Percentiles rank a stretch among this genome's conserved stretches.
Conservation (phyloP, 2,113 vertebrate genomes). For the Condylura cristata region DNA sequence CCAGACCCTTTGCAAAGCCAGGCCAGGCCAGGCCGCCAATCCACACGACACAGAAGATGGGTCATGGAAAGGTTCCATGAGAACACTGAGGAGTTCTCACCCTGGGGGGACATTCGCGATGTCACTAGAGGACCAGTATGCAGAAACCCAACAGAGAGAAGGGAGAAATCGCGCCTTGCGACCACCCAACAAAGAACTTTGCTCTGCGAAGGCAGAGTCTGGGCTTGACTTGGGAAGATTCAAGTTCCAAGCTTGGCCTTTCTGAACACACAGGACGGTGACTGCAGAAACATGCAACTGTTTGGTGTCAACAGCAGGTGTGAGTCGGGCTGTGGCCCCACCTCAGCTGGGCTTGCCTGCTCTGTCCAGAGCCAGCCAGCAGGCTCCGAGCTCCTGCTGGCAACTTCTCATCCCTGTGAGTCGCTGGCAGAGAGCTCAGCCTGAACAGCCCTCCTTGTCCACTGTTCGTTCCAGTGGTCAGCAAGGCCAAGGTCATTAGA, state of each 20-base stretch:
- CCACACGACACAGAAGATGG: background rate
- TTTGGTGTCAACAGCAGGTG: conserved; percentile 73
- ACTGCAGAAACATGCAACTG: background rate
- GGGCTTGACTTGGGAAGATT: background rate
- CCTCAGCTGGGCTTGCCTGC: background rate
- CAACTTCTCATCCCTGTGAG: background rate
- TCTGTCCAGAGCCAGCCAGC: background rate
- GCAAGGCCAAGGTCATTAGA: background rate
- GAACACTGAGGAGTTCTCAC: background rate
- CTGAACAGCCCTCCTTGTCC: background rate
- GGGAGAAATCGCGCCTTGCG: background rate
- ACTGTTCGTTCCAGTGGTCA: background rate
- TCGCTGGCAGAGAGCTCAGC: background rate
- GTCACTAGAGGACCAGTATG: background rate
- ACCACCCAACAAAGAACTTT: too few relatives aligned
- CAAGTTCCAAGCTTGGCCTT: background rate
- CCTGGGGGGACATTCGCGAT: background rate
- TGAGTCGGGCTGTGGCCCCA: background rate
- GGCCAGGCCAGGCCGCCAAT: background rate
- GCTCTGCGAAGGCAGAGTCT: background rate
- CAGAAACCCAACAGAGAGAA: background rate
- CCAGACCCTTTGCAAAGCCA: background rate
- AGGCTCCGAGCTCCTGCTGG: background rate
- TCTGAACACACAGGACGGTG: background rate
- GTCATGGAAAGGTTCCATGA: conserved; percentile 17